These are phyloP conservation scores for Petaurus breviceps DNA, from an alignment of 2,113 vertebrate species.

Conservation along the genomic window DNA sequence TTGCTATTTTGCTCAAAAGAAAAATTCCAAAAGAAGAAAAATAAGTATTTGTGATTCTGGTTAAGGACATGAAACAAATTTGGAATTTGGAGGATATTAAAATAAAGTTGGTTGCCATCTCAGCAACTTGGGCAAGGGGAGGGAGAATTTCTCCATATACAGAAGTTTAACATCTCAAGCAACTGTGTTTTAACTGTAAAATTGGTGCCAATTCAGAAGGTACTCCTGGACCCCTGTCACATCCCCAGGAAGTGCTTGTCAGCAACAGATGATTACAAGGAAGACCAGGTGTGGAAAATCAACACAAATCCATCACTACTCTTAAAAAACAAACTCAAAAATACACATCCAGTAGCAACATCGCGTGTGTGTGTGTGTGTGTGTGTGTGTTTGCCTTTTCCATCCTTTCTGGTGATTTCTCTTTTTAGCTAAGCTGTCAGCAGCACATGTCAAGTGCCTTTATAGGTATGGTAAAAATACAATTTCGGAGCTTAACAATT, in stretches of 20 bases:
- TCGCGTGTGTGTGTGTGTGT: no score
- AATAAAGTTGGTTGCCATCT: not conserved
- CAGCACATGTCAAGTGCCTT: not conserved
- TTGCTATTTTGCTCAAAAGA: constrained; percentile 1
- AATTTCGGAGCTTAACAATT: not conserved
- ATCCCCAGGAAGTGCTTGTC: not conserved
- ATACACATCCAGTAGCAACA: not conserved
- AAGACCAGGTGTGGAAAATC: constrained; percentile 16
- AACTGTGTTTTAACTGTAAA: not conserved
- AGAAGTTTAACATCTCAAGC: not conserved
- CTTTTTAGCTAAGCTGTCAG: not conserved
- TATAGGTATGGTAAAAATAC: not conserved
- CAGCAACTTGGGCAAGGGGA: not conserved
- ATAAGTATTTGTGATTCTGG: not conserved
- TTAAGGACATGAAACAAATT: not conserved
- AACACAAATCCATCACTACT: not conserved
- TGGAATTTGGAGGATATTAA: not conserved
- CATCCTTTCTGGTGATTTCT: not conserved
- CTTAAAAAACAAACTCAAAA: not conserved
- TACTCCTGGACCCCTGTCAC: not conserved
- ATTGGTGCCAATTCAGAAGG: not conserved
- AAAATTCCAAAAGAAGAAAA: not conserved
- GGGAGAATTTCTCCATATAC: not conserved
- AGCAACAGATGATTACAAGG: constrained; percentile 13
- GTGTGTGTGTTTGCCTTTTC: not conserved